phyloP scores from a whole-genome alignment of 1,140 invertebrate species.

The Leptonema lineaticorne region DNA sequence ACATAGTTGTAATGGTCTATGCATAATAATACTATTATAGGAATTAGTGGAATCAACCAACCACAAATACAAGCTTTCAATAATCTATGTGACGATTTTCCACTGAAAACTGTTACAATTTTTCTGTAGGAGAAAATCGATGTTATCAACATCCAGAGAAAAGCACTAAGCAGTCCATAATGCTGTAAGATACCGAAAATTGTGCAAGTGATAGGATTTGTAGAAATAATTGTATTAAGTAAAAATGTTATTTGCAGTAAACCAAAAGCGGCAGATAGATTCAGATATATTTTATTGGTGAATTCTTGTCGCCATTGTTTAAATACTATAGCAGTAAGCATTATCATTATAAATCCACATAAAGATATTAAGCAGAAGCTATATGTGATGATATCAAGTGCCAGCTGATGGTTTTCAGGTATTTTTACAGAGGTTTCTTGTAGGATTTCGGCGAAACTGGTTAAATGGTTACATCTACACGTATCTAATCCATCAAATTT shows the following conservation, averaged over 20 bases:
- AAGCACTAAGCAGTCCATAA: conserved; percentile 51
- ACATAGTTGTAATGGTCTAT: conserved; percentile 47
- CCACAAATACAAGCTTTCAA: conserved; percentile 50
- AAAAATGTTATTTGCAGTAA: conserved; percentile 36
- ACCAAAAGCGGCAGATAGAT: conserved; percentile 50
- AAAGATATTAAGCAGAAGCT: conserved; percentile 51
- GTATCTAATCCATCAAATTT: conserved; percentile 46
- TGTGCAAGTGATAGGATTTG: conserved; percentile 45
- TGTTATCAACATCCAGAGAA: conserved; percentile 56
- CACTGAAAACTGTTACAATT: conserved; percentile 50
- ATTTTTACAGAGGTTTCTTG: conserved; percentile 44
- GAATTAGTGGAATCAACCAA: conserved; percentile 50
- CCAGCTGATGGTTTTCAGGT: conserved; percentile 44
- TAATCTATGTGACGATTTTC: conserved; percentile 51
- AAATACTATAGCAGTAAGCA: conserved; percentile 49
- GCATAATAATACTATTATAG: conserved; percentile 49
- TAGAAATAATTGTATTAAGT: conserved; percentile 46
- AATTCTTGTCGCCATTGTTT: conserved; percentile 52
- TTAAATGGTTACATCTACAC: conserved; percentile 53
- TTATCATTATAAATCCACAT: conserved; percentile 48
- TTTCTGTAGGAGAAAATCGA: conserved; percentile 52
- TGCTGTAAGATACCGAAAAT: conserved; percentile 49
- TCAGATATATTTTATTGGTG: conserved; percentile 55
- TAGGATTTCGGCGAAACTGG: conserved; percentile 54
- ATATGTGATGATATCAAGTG: conserved; percentile 48